Evolutionary conservation across 2,888 invertebrate genomes (phyloP).

Genomic region (Trichopoda pennipes): DNA sequence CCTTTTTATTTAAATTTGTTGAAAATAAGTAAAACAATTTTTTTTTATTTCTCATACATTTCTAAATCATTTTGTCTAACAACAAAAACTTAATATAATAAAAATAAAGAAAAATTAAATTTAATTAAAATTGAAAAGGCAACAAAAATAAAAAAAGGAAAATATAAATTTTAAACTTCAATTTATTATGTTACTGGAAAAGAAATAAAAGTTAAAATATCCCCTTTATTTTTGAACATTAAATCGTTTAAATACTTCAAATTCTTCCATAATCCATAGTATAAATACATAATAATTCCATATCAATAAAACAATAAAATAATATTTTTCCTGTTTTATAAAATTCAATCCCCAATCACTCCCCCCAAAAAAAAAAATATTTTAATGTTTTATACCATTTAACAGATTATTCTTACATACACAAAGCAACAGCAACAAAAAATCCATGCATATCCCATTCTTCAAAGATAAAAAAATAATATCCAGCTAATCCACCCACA

Average conservation of each 20-base stretch:
- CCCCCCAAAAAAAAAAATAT: not conserved
- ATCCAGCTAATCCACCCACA: constrained; percentile 68
- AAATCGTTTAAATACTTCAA: constrained; percentile 62
- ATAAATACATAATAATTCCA: constrained; percentile 62
- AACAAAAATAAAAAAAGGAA: too few relatives aligned
- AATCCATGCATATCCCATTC: constrained; percentile 6
- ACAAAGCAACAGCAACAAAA: constrained; percentile 18
- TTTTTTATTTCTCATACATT: too few relatives aligned
- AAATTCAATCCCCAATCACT: constrained; percentile 31
- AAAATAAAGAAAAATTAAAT: too few relatives aligned
- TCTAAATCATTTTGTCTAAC: too few relatives aligned
- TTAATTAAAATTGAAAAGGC: too few relatives aligned
- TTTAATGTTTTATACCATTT: constrained; percentile 2
- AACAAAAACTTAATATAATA: too few relatives aligned
- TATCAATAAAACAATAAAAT: constrained; percentile 68
- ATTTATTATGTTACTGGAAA: not conserved
- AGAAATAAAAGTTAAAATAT: not conserved
- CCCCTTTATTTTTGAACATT: not conserved
- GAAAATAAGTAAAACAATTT: too few relatives aligned
- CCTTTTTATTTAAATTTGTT: too few relatives aligned
- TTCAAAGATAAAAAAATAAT: constrained; percentile 58
- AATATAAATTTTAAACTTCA: not conserved
- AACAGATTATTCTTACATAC: constrained; percentile 33
- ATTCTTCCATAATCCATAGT: constrained; percentile 59
- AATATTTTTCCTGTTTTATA: constrained; percentile 14